Evolutionary conservation across 2,888 invertebrate genomes (phyloP).

Genomic region (Callyntrura guangdongensis): DNA sequence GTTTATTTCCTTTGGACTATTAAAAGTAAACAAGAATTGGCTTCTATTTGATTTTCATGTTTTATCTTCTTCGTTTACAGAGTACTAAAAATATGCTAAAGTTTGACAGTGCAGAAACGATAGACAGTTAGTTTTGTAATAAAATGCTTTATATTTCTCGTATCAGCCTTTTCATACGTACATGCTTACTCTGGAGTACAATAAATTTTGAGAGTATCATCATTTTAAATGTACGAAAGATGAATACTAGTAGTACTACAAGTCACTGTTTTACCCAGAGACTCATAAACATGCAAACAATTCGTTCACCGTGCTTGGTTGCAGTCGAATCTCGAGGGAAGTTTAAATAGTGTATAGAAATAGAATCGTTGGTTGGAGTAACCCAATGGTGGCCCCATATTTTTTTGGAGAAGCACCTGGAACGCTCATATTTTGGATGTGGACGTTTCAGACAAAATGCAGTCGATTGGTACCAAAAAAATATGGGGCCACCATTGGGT

Average conservation of each 20-base stretch:
- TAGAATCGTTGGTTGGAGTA: no score
- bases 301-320: background rate
- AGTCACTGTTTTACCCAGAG: background rate
- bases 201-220: slow-evolving; percentile 9
- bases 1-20: background rate
- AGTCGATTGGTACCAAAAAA: no score
- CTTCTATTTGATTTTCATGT: background rate
- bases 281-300: slow-evolving; percentile 8
- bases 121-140: background rate
- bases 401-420: no score
- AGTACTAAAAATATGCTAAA: no score
- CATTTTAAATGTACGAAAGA: slow-evolving; percentile 8
- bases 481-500: no score
- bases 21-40: background rate
- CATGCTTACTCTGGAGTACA: background rate
- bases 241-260: slow-evolving; percentile 4
- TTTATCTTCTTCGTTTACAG: background rate
- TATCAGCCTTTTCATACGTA: background rate
- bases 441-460: no score
- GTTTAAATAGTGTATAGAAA: background rate
- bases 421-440: no score
- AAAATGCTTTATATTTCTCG: background rate
- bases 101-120: no score
- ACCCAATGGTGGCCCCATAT: no score
- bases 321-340: background rate